Conservation (phyloP, 2,113 vertebrate species). For the Calypte anna region DNA sequence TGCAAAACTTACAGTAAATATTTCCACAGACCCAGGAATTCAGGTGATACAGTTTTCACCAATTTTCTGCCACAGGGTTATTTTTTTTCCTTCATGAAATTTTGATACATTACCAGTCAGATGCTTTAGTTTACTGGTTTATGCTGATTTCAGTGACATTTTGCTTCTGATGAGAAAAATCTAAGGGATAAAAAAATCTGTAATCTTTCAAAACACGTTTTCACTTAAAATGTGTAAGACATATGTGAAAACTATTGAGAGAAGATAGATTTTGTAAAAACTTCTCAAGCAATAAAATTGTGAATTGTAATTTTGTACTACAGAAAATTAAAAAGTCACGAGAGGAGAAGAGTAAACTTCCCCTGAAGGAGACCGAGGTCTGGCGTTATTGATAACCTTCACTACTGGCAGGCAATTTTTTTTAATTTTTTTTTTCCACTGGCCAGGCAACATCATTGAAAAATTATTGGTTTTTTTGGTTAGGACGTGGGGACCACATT, state of each 20-base stretch:
- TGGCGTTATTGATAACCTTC: not conserved
- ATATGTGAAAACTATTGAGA: not conserved
- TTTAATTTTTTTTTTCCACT: not conserved
- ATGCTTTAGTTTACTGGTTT: slow-evolving; percentile 4
- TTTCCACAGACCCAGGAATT: not conserved
- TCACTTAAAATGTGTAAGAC: not conserved
- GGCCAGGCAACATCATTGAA: not conserved
- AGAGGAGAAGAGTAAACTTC: not conserved
- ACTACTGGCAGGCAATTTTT: not conserved
- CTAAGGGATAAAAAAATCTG: slow-evolving; percentile 3
- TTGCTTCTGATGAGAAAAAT: slow-evolving; percentile 3
- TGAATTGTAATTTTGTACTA: not conserved
- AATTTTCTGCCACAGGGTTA: not conserved
- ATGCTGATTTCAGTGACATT: slow-evolving; percentile 8
- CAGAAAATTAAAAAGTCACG: not conserved
- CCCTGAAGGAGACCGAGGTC: not conserved
- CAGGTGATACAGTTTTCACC: not conserved
- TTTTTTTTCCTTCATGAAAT: not conserved
- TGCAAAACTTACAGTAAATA: not conserved
- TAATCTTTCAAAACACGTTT: not conserved
- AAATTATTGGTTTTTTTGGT: not conserved
- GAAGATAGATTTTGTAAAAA: not conserved
- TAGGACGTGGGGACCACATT: not conserved
- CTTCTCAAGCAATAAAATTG: not conserved
- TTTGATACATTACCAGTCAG: not conserved